A percentile compares a stretch with the other conserved stretches of the same genome.
Evolutionary conservation across 2,888 invertebrate species (phyloP).

Genomic region (Eueremaeus valkanovi): DNA sequence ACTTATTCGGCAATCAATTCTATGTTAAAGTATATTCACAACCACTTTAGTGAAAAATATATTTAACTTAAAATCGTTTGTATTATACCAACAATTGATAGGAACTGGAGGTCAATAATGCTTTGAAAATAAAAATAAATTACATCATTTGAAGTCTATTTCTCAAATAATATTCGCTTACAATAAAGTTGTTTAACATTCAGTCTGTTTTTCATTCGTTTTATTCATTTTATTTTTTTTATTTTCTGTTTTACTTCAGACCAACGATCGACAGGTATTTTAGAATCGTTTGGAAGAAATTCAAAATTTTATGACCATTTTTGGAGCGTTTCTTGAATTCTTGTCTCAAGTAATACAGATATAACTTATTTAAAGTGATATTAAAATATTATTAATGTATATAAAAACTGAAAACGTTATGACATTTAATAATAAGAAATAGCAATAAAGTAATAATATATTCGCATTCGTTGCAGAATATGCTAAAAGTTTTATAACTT

Average conservation of each 20-base stretch:
- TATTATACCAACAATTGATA: neutral
- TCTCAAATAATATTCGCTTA: neutral
- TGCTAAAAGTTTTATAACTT: neutral
- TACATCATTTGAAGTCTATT: neutral
- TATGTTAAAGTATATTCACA: conserved; percentile 17
- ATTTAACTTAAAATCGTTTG: neutral
- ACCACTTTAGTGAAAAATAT: conserved; percentile 15
- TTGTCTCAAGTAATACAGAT: neutral
- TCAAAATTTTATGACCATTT: conserved; percentile 5
- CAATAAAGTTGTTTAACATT: conserved; percentile 20
- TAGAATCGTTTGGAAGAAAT: neutral
- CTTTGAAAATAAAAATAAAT: neutral
- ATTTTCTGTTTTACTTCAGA: neutral
- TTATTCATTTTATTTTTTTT: neutral
- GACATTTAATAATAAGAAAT: neutral
- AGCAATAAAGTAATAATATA: conserved; percentile 4
- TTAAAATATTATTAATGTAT: neutral
- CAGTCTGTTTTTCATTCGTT: neutral
- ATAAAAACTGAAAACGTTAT: too few relatives aligned
- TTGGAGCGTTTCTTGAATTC: neutral
- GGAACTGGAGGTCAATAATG: neutral
- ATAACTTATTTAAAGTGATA: neutral
- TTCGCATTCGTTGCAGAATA: neutral
- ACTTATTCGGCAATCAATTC: conserved; percentile 6
- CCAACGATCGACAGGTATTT: neutral